Percentiles rank a stretch among this genome's conserved stretches.
These are phyloP conservation scores for Drosophila arawakana DNA, from an alignment of 1,140 invertebrate species.

Conservation along the genomic window DNA sequence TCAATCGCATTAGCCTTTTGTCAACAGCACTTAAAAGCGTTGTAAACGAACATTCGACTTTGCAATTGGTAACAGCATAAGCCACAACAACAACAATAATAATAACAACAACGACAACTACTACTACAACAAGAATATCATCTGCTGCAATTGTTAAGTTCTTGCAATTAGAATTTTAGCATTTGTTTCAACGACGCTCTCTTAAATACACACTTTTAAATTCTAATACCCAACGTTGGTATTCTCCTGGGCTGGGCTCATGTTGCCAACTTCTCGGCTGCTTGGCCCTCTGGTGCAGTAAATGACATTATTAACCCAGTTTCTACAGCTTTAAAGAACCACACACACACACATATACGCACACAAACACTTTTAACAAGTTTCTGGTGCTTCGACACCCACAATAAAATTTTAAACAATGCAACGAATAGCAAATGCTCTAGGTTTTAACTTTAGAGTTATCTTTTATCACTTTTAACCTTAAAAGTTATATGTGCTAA, in stretches of 20 bases:
- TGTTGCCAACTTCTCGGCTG: conserved; percentile 51
- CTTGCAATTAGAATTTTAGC: conserved; percentile 53
- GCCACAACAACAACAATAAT: conserved; percentile 18
- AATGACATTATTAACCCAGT: conserved; percentile 82
- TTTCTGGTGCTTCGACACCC: conserved; percentile 73
- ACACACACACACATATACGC: conserved; percentile 21
- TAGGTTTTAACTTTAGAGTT: not conserved
- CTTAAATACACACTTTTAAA: conserved; percentile 48
- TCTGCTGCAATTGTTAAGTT: conserved; percentile 38
- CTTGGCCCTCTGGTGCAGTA: conserved; percentile 64
- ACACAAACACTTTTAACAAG: conserved; percentile 18
- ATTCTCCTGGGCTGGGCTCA: conserved; percentile 24
- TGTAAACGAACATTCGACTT: conserved; percentile 17
- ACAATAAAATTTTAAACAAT: conserved; percentile 37
- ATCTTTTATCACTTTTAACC: too few relatives aligned
- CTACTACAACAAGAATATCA: not conserved
- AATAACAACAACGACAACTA: conserved; percentile 4
- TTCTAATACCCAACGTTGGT: conserved; percentile 44
- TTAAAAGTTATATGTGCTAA: too few relatives aligned
- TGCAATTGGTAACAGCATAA: conserved; percentile 30
- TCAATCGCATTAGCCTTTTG: conserved; percentile 57
- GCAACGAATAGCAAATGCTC: conserved; percentile 20
- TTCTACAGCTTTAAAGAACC: conserved; percentile 60
- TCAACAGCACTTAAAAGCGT: conserved; percentile 40
- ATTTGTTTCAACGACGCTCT: conserved; percentile 45